phyloP scores from a whole-genome alignment of 2,797 vertebrate species.

The Lagodon rhomboides region DNA sequence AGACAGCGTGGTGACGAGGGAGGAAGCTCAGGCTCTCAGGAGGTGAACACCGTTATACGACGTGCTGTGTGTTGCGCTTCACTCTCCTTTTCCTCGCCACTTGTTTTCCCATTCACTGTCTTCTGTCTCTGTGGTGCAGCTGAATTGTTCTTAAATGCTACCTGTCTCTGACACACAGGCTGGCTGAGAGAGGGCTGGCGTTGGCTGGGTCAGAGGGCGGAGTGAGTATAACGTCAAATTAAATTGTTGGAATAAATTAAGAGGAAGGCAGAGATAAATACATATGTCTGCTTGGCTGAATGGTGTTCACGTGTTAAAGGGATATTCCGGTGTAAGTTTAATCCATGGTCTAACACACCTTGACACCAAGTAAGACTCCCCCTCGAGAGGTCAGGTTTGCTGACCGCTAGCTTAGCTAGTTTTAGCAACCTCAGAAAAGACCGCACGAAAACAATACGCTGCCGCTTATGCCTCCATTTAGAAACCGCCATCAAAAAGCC shows the following conservation, averaged over 20 bases:
- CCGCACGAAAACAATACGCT: too few species aligned
- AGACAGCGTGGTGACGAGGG: constrained; percentile 88
- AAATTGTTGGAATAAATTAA: background rate
- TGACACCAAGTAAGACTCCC: too few species aligned
- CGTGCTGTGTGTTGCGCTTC: background rate
- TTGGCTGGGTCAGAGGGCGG: constrained; percentile 97
- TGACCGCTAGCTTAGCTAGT: too few species aligned
- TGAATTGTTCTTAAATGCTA: constrained; percentile 15
- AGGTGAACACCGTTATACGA: constrained; percentile 80
- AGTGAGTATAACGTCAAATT: constrained; percentile 81
- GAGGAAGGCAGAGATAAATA: background rate
- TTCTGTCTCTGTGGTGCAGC: background rate
- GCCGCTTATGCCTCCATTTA: too few species aligned
- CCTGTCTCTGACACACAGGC: constrained; percentile 80
- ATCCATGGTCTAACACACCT: too few species aligned
- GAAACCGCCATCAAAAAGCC: too few species aligned
- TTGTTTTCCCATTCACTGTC: background rate
- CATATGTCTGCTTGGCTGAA: background rate
- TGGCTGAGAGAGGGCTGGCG: constrained; percentile 94
- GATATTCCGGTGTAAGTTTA: too few species aligned
- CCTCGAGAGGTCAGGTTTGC: too few species aligned
- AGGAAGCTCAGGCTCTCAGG: constrained; percentile 89
- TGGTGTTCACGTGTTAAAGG: background rate
- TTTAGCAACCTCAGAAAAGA: too few species aligned
- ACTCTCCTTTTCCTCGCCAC: too few species aligned